Evolutionary conservation across 2,888 invertebrate species (phyloP), one percentile per base, ranked within the genome.

Genomic region (Scrobipalpa atriplicella): DNA sequence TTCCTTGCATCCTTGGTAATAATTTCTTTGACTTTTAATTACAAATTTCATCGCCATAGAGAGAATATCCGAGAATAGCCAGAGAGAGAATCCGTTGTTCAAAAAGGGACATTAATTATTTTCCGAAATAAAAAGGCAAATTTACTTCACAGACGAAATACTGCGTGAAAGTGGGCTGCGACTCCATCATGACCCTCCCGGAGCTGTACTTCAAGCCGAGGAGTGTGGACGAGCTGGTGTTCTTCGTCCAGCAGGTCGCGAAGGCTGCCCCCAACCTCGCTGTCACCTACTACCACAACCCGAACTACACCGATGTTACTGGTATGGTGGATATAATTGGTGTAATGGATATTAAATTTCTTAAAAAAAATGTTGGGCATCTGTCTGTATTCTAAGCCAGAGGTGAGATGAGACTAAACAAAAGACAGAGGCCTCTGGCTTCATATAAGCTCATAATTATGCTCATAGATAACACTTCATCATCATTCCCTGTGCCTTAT

Each of bases 201-300:
- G 96, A 96, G 70, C 82, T 96, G 36, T 96, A 95, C 81, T 95
- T 95, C 80, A 95, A 95, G 76, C 96, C 96, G 0, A 86, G 79
- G 47, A 93, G 78, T 1, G 82, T 91, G 0, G 82, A 89, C 8
- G 93, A 95, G 64, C 82, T 96, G 16, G 93, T 95, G 0, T 82
- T 89, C 62, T 96, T 96, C 76, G 85, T 96, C 66, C 89, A 93
- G 77, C 76, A 88, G 13, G 93, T 97, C 9, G 93, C 95, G 0
- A 82, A 90, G 11, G 94, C 94, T 1, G 96, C 96, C 0, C 95
- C 95, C 0, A 94, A 93, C 0, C 94, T 95, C 0, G 97, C 97
- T 0, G 88, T 97, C 63, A 89, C 96, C 41, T 97, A 97, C 79
- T 97, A 97, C 66, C 78, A 83, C 66, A 80, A 78, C 8, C 82